phyloP scores from a whole-genome alignment of 2,888 invertebrate species.

The Apotomis capreana region DNA sequence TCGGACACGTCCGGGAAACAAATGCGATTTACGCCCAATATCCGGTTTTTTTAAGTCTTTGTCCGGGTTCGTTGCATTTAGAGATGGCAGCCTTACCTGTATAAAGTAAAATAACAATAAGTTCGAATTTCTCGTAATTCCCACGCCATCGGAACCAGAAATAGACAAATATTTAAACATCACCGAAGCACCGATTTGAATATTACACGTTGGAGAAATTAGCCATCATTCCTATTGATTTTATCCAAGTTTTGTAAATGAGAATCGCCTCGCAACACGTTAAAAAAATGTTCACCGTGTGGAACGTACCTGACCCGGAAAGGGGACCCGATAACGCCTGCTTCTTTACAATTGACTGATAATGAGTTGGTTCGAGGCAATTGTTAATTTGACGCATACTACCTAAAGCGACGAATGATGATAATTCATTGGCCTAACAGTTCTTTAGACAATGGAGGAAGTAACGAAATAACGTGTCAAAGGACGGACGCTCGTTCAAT shows the following conservation, averaged over 20 bases:
- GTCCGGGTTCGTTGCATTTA: too few species aligned
- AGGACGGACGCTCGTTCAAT: slow-evolving; percentile 26
- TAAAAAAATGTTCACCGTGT: slow-evolving; percentile 50
- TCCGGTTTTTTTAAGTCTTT: too few species aligned
- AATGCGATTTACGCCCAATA: too few species aligned
- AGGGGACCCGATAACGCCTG: slow-evolving; percentile 54
- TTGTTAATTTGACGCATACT: slow-evolving; percentile 36
- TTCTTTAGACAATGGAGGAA: slow-evolving; percentile 33
- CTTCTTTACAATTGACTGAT: slow-evolving; percentile 51
- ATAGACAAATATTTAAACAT: too few species aligned
- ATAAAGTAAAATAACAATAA: too few species aligned
- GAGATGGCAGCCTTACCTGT: too few species aligned
- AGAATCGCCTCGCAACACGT: slow-evolving; percentile 16
- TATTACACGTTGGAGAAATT: slow-evolving; percentile 24
- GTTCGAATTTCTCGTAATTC: too few species aligned
- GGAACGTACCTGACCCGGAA: slow-evolving; percentile 64
- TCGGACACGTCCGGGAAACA: too few species aligned
- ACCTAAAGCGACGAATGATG: slow-evolving; percentile 28
- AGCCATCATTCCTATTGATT: slow-evolving; percentile 28
- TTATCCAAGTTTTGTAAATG: slow-evolving; percentile 27
- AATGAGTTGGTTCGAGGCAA: slow-evolving; percentile 49
- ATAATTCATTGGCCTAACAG: slow-evolving; percentile 36
- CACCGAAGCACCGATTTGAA: not conserved
- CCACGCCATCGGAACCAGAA: too few species aligned
- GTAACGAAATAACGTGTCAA: slow-evolving; percentile 28